Percentiles rank a stretch among this genome's conserved stretches.
Evolutionary conservation across 2,888 invertebrate genomes (phyloP).

Genomic region (Tachina fera): DNA sequence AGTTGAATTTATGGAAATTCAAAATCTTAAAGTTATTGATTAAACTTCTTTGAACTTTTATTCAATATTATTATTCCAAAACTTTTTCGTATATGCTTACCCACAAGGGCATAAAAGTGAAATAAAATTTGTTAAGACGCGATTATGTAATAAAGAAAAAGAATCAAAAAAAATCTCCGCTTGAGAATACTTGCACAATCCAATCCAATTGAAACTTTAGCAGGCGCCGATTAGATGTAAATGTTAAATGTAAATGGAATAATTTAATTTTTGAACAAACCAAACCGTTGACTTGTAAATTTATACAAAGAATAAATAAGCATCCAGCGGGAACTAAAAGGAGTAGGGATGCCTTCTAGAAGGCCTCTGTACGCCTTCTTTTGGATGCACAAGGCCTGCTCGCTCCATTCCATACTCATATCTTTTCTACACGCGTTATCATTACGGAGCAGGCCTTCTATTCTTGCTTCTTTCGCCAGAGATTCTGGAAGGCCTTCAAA

Average conservation of each 20-base stretch:
- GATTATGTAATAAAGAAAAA: background rate
- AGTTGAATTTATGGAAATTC: background rate
- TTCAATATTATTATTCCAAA: background rate
- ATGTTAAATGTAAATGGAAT: slow-evolving; percentile 23
- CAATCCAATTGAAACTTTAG: slow-evolving; percentile 11
- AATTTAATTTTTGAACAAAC: slow-evolving; percentile 10
- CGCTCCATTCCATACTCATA: no score
- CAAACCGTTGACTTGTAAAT: background rate
- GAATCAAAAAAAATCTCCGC: background rate
- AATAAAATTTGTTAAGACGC: slow-evolving; percentile 4
- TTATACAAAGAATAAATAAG: background rate
- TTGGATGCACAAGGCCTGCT: no score
- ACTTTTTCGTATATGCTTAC: background rate
- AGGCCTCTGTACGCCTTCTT: no score
- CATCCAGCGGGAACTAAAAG: no score
- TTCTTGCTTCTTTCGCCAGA: no score
- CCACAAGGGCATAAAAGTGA: background rate
- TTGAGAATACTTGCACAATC: background rate
- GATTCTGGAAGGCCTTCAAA: no score
- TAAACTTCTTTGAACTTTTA: background rate
- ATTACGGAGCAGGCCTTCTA: no score
- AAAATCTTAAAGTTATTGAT: slow-evolving; percentile 14
- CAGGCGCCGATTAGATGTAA: slow-evolving; percentile 20
- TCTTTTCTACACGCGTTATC: no score
- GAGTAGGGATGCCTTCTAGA: no score